Evolutionary conservation across 2,113 vertebrate species (phyloP).

Genomic region (Ciconia stormi): DNA sequence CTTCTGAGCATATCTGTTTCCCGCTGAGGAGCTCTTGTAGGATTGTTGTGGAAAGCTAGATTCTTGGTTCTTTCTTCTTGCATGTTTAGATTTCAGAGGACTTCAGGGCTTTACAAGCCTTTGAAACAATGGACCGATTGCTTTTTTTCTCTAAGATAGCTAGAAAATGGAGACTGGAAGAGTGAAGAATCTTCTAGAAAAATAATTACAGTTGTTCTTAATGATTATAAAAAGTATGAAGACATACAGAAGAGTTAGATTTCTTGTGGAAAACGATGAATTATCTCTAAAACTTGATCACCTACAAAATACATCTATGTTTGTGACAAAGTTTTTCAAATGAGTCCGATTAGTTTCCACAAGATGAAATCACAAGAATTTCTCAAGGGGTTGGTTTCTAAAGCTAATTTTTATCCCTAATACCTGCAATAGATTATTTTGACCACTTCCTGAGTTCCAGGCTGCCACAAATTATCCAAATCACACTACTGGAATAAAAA

Average conservation of each 20-base stretch:
- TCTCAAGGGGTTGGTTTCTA: constrained; percentile 33
- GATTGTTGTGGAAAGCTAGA: background rate
- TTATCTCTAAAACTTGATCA: background rate
- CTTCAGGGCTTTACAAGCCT: background rate
- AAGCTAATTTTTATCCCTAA: constrained; percentile 61
- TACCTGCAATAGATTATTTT: constrained; percentile 54
- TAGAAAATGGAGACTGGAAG: background rate
- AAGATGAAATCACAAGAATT: background rate
- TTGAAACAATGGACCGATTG: background rate
- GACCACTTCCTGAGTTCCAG: constrained; percentile 38
- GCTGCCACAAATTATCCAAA: constrained; percentile 41
- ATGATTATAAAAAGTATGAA: background rate
- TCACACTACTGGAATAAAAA: constrained; percentile 38
- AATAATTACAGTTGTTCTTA: background rate
- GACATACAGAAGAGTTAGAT: background rate
- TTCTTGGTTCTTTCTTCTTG: background rate
- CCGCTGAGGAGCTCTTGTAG: background rate
- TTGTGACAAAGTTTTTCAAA: constrained; percentile 1
- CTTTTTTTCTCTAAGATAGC: background rate
- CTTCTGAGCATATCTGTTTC: background rate
- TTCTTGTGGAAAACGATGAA: background rate
- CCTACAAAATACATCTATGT: background rate
- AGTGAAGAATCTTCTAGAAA: background rate
- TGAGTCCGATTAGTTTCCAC: background rate
- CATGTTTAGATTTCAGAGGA: background rate